Evolutionary conservation across 2,113 vertebrate genomes (phyloP).

Genomic region (Gila orcuttii): DNA sequence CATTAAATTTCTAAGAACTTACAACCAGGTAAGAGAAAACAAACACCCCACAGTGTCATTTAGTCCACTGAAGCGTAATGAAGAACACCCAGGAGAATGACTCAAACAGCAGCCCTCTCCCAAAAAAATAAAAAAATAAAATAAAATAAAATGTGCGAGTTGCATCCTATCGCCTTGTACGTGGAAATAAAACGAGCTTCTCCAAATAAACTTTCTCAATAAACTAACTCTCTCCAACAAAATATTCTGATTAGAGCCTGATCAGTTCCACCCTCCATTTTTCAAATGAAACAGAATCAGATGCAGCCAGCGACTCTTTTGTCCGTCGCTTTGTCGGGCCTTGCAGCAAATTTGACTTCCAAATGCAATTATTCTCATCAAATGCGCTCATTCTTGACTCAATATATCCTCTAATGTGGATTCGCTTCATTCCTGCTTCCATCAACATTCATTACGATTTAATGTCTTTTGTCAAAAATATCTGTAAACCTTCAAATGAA

Average conservation of each 20-base stretch:
- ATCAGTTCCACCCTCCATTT: slow-evolving; percentile 16
- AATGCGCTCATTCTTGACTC: slow-evolving; percentile 18
- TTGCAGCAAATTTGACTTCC: slow-evolving; percentile 34
- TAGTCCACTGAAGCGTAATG: slow-evolving; percentile 25
- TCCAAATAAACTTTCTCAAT: slow-evolving; percentile 1
- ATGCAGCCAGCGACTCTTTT: slow-evolving; percentile 18
- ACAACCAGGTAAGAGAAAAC: slow-evolving; percentile 42
- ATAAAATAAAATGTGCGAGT: not conserved
- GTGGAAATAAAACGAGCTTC: not conserved
- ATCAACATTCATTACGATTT: slow-evolving; percentile 35
- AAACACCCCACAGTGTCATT: slow-evolving; percentile 44
- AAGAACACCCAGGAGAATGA: slow-evolving; percentile 39
- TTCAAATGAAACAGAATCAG: slow-evolving; percentile 1
- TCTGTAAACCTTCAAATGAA: slow-evolving; percentile 56
- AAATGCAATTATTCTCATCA: slow-evolving; percentile 25
- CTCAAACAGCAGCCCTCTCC: slow-evolving; percentile 26
- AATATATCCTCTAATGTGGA: slow-evolving; percentile 14
- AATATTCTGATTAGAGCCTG: slow-evolving; percentile 3
- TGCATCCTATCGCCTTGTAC: not conserved
- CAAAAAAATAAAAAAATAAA: no score
- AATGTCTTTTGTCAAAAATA: slow-evolving; percentile 21
- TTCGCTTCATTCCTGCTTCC: slow-evolving; percentile 10
- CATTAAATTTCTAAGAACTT: slow-evolving; percentile 32
- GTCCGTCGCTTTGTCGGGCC: not conserved
- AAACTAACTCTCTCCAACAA: not conserved